These are phyloP conservation scores for Bostrychus sinensis DNA, from an alignment of 2,113 vertebrate species.

Conservation along the genomic window DNA sequence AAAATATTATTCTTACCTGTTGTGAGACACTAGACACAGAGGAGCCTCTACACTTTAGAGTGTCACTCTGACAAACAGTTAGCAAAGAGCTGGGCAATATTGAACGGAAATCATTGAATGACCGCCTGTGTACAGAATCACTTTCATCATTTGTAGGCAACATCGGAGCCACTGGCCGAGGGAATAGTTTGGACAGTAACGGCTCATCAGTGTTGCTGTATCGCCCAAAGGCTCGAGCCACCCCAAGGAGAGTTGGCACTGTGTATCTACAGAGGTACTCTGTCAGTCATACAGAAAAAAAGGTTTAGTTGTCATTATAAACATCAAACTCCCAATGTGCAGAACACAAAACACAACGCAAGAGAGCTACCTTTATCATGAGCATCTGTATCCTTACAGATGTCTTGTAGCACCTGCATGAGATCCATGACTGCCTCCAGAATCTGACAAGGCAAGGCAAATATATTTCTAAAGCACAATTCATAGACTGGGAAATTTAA, in stretches of 20 bases:
- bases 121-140: slow-evolving; percentile 86
- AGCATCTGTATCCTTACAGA: slow-evolving; percentile 87
- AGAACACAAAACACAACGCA: not conserved
- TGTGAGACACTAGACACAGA: slow-evolving; percentile 88
- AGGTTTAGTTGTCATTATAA: not conserved
- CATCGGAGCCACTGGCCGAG: slow-evolving; percentile 80
- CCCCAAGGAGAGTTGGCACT: slow-evolving; percentile 90
- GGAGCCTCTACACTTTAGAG: slow-evolving; percentile 85
- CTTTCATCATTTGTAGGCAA: slow-evolving; percentile 78
- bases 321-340: not conserved
- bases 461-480: not conserved
- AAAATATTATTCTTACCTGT: slow-evolving; percentile 72
- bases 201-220: slow-evolving; percentile 94
- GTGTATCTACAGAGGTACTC: slow-evolving; percentile 93
- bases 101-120: slow-evolving; percentile 97
- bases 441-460: slow-evolving; percentile 82
- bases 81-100: slow-evolving; percentile 95
- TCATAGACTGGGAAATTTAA: not conserved
- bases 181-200: slow-evolving; percentile 93
- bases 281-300: slow-evolving; percentile 46
- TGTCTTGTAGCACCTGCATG: slow-evolving; percentile 89
- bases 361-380: slow-evolving; percentile 88
- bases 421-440: slow-evolving; percentile 89
- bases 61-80: slow-evolving; percentile 88
- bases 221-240: slow-evolving; percentile 91